Base-by-base conservation (phyloP, 2,797 vertebrate genomes). In the Platyrinchus mystaceus region DNA sequence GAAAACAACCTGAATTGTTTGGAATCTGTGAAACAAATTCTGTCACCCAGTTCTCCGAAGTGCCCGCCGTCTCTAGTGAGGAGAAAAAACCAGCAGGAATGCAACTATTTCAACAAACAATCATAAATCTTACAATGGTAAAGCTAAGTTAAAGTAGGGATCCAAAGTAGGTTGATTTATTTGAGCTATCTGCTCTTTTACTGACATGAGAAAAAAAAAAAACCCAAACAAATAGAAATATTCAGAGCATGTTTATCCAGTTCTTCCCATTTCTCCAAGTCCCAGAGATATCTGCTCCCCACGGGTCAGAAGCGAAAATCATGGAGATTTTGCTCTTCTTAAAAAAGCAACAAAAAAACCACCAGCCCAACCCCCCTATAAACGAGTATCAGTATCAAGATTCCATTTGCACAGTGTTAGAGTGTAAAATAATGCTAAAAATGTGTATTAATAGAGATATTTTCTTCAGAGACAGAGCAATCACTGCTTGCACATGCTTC, bases 11-110 rank as follows among this genome's bases (percentile, higher is more conserved):
- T 97, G 97, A 99, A 98, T 98, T 99, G 97, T 98, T 98, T 91
- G 98, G 98, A 87, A 99, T 97, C 50, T 98, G 94, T 81, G 97
- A 97, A 99, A 99, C 67, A 95, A 99, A 98, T 26, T 98, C 98
- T 89, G 97, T 98, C 74, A 98, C 98, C 98, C 98, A 98, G 59
- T 98, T 98, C 97, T 99, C 98, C 97, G 98, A 97, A 44, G 97
- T 98, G 89, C 99, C 98, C 97, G 98, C 84, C 3, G 94, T 98
- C 97, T 99, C 98, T 98, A 76, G 20, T 30, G 32, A 60, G 53
- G 23, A 44, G 32, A 15, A 64, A 93, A 81, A 77, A 91, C 15
- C 49, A 53, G 69, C 41, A 53, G 62, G 93, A 92, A 96, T 41
- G 26, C 34, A 94, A 93, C 55, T 67, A 80, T 50, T 58, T 62